A percentile compares a stretch with the other conserved stretches of the same genome.
phyloP scores from a whole-genome alignment of 2,113 vertebrate species.

The Xenopus tropicalis region UCB_Xtro_10.0 CM004443.2:72132001-72132500 shows the following conservation, averaged over 20 bases:
- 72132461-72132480: slow-evolving; percentile 15
- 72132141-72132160: slow-evolving; percentile 13
- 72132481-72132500: neutral
- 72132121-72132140: slow-evolving; percentile 23
- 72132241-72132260: slow-evolving; percentile 11
- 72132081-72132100: slow-evolving; percentile 23
- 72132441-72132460: slow-evolving; percentile 1
- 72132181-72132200: slow-evolving; percentile 17
- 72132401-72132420: slow-evolving; percentile 2
- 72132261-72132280: slow-evolving; percentile 12
- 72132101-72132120: slow-evolving; percentile 15
- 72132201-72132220: slow-evolving; percentile 23
- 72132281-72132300: slow-evolving; percentile 27
- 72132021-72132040: slow-evolving; percentile 6
- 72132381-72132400: slow-evolving; percentile 24
- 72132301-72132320: slow-evolving; percentile 27
- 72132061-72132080: slow-evolving; percentile 13
- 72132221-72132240: slow-evolving; percentile 25
- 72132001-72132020: slow-evolving; percentile 11
- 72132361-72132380: slow-evolving; percentile 32
- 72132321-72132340: slow-evolving; percentile 31
- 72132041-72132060: neutral
- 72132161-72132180: slow-evolving; percentile 27
- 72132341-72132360: slow-evolving; percentile 39
- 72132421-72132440: slow-evolving; percentile 11